Evolutionary conservation across 2,797 vertebrate genomes (phyloP).

Genomic region (Saxicola maurus): DNA sequence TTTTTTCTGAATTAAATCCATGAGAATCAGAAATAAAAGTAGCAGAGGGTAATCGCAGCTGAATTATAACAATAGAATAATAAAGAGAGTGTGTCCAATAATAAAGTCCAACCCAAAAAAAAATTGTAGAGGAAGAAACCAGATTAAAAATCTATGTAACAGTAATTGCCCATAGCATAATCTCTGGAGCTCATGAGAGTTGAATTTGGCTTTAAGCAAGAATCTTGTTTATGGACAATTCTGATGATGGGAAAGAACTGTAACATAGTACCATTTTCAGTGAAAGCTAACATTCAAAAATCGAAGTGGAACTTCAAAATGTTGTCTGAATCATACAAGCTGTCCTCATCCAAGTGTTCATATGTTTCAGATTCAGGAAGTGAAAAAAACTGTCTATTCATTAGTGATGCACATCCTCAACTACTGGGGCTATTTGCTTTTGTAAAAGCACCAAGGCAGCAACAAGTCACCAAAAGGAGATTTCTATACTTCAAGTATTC

Average conservation of each 20-base stretch:
- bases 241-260: not conserved
- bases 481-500: not conserved
- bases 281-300: not conserved
- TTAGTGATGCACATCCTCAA: not conserved
- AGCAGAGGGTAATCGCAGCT: not conserved
- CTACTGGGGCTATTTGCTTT: not conserved
- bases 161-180: not conserved
- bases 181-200: not conserved
- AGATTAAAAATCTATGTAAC: not conserved
- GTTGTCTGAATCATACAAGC: not conserved
- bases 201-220: slow-evolving; percentile 7
- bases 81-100: not conserved
- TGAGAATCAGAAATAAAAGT: not conserved
- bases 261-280: not conserved
- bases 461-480: not conserved
- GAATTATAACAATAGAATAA: not conserved
- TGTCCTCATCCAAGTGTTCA: not conserved
- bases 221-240: not conserved
- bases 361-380: not conserved
- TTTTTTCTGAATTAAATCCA: not conserved
- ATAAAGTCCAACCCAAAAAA: not conserved
- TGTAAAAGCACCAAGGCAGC: not conserved
- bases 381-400: not conserved
- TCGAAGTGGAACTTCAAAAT: not conserved
- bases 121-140: not conserved